Conservation (phyloP, 2,888 invertebrate species). For the Lithodes maja region DNA sequence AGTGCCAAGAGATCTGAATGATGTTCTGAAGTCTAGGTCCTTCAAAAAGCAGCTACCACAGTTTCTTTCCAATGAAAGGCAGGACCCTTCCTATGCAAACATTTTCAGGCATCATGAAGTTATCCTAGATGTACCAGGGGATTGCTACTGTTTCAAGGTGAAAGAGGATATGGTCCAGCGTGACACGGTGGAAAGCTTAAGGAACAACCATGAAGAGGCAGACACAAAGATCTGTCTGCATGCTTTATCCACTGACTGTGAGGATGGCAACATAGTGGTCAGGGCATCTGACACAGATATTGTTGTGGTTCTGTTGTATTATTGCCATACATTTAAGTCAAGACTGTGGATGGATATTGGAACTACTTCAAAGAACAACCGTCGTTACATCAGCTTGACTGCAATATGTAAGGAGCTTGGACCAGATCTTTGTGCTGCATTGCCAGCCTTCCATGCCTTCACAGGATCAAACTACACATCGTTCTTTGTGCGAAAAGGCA, state of each 20-base stretch:
- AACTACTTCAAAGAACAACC: background rate
- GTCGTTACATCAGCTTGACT: background rate
- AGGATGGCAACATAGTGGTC: background rate
- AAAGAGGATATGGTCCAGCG: background rate
- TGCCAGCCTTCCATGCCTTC: background rate
- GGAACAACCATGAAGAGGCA: background rate
- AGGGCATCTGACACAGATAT: conserved; percentile 10
- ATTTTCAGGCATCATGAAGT: background rate
- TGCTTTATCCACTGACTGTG: background rate
- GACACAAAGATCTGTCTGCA: background rate
- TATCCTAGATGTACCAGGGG: background rate
- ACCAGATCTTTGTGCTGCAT: background rate
- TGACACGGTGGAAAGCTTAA: background rate
- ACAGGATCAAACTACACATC: background rate
- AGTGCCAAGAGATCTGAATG: conserved; percentile 11
- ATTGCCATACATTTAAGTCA: background rate
- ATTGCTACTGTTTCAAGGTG: background rate
- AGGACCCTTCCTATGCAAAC: background rate
- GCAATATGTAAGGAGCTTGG: background rate
- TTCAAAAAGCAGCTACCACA: conserved; percentile 32
- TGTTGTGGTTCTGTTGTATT: background rate
- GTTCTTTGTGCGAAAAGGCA: background rate
- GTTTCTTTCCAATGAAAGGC: conserved; percentile 19
- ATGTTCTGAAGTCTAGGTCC: conserved; percentile 8
- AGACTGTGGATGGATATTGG: background rate